Percentiles rank a stretch among this genome's conserved stretches.
phyloP scores from a whole-genome alignment of 53 echinoderm and acorn worm species.

The Stichopus horrens region DNA sequence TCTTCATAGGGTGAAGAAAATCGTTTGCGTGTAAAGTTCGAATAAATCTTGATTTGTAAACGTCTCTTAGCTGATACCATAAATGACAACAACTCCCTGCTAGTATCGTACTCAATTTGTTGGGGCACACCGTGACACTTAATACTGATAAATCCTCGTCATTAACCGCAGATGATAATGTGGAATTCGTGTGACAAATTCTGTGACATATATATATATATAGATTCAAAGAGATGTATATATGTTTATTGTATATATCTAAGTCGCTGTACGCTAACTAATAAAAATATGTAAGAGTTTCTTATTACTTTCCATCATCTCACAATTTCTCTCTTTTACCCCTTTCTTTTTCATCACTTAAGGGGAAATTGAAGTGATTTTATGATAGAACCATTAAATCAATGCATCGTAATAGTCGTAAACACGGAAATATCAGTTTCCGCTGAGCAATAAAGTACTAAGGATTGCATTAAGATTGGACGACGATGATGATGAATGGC shows the following conservation, averaged over 20 bases:
- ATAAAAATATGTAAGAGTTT: neutral
- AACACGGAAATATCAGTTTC: neutral
- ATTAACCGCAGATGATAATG: neutral
- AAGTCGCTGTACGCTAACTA: neutral
- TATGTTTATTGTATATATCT: too few relatives aligned
- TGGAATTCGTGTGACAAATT: neutral
- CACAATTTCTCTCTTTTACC: neutral
- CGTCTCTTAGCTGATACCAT: neutral
- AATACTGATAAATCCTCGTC: neutral
- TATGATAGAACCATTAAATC: neutral
- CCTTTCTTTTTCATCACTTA: neutral
- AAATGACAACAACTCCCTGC: neutral
- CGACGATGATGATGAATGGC: too few relatives aligned
- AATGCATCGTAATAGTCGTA: neutral
- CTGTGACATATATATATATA: neutral
- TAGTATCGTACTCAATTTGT: neutral
- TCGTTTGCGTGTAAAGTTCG: neutral
- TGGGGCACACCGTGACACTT: neutral
- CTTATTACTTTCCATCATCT: neutral
- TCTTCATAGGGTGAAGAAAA: too few relatives aligned
- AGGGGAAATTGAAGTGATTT: neutral
- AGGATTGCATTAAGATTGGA: too few relatives aligned
- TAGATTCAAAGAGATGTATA: neutral
- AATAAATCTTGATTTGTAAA: neutral
- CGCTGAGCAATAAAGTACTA: neutral